Base-by-base conservation (phyloP, 1,140 invertebrate genomes). In the Platyscapa corneri region DNA sequence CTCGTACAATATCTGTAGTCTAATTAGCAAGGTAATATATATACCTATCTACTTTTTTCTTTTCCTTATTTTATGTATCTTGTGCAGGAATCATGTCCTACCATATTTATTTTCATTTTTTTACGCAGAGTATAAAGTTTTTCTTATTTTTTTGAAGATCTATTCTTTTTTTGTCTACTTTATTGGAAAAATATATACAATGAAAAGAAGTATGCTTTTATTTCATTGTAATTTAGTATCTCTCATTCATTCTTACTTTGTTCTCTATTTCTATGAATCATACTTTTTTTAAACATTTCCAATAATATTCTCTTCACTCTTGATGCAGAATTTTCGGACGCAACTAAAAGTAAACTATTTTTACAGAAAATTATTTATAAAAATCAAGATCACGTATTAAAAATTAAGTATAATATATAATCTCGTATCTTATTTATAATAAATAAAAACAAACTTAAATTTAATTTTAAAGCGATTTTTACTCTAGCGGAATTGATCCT, bases 371-470 rank as follows among this genome's bases (percentile, higher is more conserved):
- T 53, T 60, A 27, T 8, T n/a, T 32, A 5, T 32, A 75, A 60
- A 75, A 82, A 82, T 82, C 49, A 82, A 14, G 46, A 39, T 34
- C 39, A 6, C 39, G 65, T 53, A 42, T 65, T 39, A 80, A 80
- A 65, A 34, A 42, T 23, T 27, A 46, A 46, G 30, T 30, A 18
- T 46, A 27, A 27, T 34, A 20, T 3, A 23, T 30, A n/a, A 32
- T n/a, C 20, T 65, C 60, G 67, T 80, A 65, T 80, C 65, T 80
- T 80, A 80, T 80, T 65, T 67, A 42, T 65, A 27, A 67, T n/a
- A n/a, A 32, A 37, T 23, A 20, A 23, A 65, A n/a, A n/a, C n/a
- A n/a, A n/a, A n/a, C n/a, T n/a, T n/a, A n/a, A n/a, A n/a, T n/a
- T n/a, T n/a, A 53, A 53, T 53, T 53, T 53, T 14, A 20, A 53